A percentile compares a stretch with the other conserved stretches of the same genome.
Evolutionary conservation across 1,140 invertebrate genomes (phyloP).

Genomic region (Akabosia matsudoensis): DNA sequence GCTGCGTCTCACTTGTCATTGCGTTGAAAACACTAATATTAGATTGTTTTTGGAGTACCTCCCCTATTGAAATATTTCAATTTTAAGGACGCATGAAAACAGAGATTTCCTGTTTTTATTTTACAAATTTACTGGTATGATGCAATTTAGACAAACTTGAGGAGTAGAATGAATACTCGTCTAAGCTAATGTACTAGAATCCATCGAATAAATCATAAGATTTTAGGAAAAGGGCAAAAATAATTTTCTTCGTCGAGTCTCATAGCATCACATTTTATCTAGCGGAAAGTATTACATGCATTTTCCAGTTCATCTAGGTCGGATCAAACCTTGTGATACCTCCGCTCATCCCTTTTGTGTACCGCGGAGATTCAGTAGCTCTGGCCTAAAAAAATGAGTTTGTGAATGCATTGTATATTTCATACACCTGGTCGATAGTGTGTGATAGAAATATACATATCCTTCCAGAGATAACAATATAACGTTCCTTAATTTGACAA

Average conservation of each 20-base stretch:
- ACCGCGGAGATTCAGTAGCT: neutral
- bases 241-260: neutral
- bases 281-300: slow-evolving; percentile 21
- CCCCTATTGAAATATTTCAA: neutral
- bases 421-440: no score
- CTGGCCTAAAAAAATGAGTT: neutral
- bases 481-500: slow-evolving; percentile 23
- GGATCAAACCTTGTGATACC: slow-evolving; percentile 9
- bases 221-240: no score
- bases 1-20: neutral
- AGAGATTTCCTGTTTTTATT: neutral
- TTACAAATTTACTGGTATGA: neutral
- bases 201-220: no score
- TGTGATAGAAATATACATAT: no score
- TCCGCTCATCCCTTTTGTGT: slow-evolving; percentile 3
- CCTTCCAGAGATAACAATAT: no score
- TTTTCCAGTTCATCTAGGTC: neutral
- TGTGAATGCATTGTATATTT: neutral
- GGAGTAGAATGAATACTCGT: no score
- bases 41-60: neutral
- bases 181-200: no score
- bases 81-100: neutral
- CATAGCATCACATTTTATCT: slow-evolving; percentile 9
- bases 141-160: no score
- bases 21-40: neutral